Evolutionary conservation across 1,140 invertebrate species (phyloP).

Genomic region (Teleogryllus occipitalis): DNA sequence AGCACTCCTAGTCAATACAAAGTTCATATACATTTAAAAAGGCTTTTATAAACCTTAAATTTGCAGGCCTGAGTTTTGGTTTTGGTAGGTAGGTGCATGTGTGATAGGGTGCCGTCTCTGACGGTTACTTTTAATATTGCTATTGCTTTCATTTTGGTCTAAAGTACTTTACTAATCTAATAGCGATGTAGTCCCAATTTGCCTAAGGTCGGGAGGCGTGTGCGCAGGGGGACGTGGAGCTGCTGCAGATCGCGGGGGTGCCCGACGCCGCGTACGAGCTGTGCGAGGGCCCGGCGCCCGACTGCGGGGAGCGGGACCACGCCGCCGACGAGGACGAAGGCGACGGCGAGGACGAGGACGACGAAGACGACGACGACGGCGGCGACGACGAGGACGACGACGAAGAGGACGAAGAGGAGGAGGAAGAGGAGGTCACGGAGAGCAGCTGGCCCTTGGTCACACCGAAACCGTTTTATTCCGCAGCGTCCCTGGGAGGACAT

Average conservation of each 20-base stretch:
- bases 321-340: conserved; percentile 5
- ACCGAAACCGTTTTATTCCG: background rate
- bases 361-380: conserved; percentile 9
- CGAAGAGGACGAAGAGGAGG: conserved; percentile 12
- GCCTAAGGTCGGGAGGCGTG: too few relatives aligned
- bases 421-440: background rate
- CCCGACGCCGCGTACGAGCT: conserved; percentile 74
- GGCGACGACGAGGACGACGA: conserved; percentile 16
- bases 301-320: conserved; percentile 42
- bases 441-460: background rate
- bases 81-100: too few relatives aligned
- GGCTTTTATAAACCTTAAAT: too few relatives aligned
- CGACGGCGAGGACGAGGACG: background rate
- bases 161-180: too few relatives aligned
- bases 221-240: conserved; percentile 63
- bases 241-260: conserved; percentile 58
- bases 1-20: too few relatives aligned
- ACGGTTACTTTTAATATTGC: too few relatives aligned
- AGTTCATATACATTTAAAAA: too few relatives aligned
- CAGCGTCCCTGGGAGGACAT: background rate
- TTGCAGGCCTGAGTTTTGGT: too few relatives aligned
- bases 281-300: conserved; percentile 54
- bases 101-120: too few relatives aligned
- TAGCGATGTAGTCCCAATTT: too few relatives aligned
- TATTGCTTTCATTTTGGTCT: too few relatives aligned